Evolutionary conservation across 2,113 vertebrate species (phyloP).

Genomic region (Dasypus novemcinctus): DNA sequence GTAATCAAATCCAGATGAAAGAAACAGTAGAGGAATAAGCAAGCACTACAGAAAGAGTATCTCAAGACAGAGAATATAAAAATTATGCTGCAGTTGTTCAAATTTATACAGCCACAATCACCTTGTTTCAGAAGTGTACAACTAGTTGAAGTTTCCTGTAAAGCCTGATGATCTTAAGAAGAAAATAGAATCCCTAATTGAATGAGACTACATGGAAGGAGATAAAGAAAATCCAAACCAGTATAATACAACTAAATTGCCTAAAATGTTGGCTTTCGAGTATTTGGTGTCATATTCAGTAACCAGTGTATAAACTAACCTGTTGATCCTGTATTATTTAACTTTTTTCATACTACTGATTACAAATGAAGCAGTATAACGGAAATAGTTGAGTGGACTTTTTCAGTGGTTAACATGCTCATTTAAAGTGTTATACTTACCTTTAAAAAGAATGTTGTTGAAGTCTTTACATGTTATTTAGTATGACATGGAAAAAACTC

Average conservation of each 20-base stretch:
- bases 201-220: too few species aligned
- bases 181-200: too few species aligned
- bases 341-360: slow-evolving; percentile 85
- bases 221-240: too few species aligned
- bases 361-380: slow-evolving; percentile 89
- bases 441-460: slow-evolving; percentile 86
- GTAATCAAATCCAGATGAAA: too few species aligned
- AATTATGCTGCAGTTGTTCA: slow-evolving; percentile 94
- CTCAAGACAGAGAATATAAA: slow-evolving; percentile 96
- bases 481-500: slow-evolving; percentile 79
- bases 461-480: slow-evolving; percentile 84
- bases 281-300: too few species aligned
- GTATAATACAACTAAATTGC: too few species aligned
- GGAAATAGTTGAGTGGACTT: slow-evolving; percentile 85
- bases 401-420: slow-evolving; percentile 90
- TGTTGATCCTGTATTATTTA: slow-evolving; percentile 86
- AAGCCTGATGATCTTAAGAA: too few species aligned
- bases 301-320: slow-evolving; percentile 85
- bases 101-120: slow-evolving; percentile 96
- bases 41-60: slow-evolving; percentile 93
- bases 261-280: too few species aligned
- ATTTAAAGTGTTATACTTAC: slow-evolving; percentile 88
- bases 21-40: slow-evolving; percentile 88
- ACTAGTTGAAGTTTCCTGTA: slow-evolving; percentile 87
- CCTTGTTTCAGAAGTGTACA: slow-evolving; percentile 95